phyloP scores from a whole-genome alignment of 2,113 vertebrate species.

The Amphiprion ocellaris region DNA sequence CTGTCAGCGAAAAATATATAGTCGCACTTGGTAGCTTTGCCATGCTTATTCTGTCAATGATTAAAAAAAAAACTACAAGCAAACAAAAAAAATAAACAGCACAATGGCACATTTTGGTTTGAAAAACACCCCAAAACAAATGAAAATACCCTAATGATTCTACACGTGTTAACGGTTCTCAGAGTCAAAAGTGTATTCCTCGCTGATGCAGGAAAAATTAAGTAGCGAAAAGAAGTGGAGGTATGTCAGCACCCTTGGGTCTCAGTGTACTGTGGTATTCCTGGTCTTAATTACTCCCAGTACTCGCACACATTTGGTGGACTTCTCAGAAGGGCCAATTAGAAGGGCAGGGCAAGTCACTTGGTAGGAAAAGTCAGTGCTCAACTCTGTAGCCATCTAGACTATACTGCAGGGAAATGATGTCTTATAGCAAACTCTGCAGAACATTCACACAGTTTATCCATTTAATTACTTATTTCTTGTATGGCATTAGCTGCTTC shows the following conservation, averaged over 20 bases:
- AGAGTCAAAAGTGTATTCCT: slow-evolving; percentile 41
- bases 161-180: background rate
- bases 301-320: slow-evolving; percentile 56
- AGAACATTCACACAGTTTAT: slow-evolving; percentile 2
- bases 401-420: slow-evolving; percentile 25
- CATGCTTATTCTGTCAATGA: background rate
- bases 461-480: background rate
- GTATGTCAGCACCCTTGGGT: slow-evolving; percentile 58
- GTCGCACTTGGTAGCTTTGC: background rate
- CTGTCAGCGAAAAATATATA: slow-evolving; percentile 33
- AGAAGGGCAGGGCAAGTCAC: slow-evolving; percentile 64
- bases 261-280: slow-evolving; percentile 46
- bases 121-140: background rate
- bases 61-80: background rate
- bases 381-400: slow-evolving; percentile 43
- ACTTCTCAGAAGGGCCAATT: slow-evolving; percentile 72
- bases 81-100: background rate
- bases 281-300: slow-evolving; percentile 72
- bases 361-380: slow-evolving; percentile 50
- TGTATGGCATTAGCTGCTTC: background rate
- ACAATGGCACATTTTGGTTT: background rate
- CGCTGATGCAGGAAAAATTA: slow-evolving; percentile 14
- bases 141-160: slow-evolving; percentile 12
- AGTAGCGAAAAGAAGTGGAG: slow-evolving; percentile 30
- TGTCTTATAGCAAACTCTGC: background rate